Conservation (phyloP, 2,888 invertebrate genomes). For the Portevinia maculata region DNA sequence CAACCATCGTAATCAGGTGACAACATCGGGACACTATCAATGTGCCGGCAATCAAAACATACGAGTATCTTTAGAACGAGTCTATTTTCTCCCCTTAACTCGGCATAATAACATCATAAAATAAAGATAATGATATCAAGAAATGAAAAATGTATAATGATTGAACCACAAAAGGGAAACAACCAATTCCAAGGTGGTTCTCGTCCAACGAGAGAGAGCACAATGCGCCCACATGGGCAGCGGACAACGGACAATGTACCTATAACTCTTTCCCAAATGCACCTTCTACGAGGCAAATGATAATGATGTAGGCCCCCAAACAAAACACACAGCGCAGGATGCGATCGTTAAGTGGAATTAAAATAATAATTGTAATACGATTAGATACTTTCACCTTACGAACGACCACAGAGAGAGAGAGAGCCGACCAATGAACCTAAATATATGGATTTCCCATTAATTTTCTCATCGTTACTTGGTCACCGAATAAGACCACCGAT, state of each 20-base stretch:
- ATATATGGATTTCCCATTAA: slow-evolving; percentile 69
- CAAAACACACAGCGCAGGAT: slow-evolving; percentile 27
- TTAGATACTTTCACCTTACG: slow-evolving; percentile 69
- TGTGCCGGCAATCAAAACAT: slow-evolving; percentile 57
- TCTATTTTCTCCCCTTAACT: slow-evolving; percentile 7
- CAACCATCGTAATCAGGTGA: slow-evolving; percentile 71
- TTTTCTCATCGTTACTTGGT: slow-evolving; percentile 62
- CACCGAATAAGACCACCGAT: slow-evolving; percentile 6
- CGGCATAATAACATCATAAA: slow-evolving; percentile 41
- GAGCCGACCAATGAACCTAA: slow-evolving; percentile 33
- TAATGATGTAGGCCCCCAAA: slow-evolving; percentile 49
- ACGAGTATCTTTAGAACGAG: slow-evolving; percentile 47
- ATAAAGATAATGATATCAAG: slow-evolving; percentile 57
- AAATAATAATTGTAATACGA: slow-evolving; percentile 71
- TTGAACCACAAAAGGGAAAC: slow-evolving; percentile 60
- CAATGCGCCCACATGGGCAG: slow-evolving; percentile 65
- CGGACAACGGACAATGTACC: slow-evolving; percentile 4
- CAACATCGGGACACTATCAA: slow-evolving; percentile 66
- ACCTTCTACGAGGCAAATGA: slow-evolving; percentile 36
- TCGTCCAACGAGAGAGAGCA: slow-evolving; percentile 18
- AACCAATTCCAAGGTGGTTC: slow-evolving; percentile 46
- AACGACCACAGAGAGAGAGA: slow-evolving; percentile 6
- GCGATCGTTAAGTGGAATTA: slow-evolving; percentile 72
- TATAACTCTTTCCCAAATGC: slow-evolving; percentile 36
- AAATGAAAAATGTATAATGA: slow-evolving; percentile 71